Evolutionary conservation across 1,140 invertebrate genomes (phyloP).

Genomic region (Cydia splendana): DNA sequence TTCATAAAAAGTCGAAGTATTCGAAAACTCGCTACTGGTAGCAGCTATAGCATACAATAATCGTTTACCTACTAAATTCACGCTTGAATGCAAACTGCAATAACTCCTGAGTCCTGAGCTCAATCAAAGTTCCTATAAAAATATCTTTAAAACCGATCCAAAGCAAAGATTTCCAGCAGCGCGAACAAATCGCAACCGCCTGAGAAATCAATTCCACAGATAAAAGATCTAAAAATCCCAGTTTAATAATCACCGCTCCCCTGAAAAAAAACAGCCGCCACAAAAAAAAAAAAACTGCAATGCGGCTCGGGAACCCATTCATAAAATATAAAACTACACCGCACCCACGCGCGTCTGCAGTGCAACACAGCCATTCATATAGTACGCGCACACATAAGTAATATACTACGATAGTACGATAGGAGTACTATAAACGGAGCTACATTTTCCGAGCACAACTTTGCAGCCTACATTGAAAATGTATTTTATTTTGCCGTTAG

Average conservation of each 20-base stretch:
- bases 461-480: constrained; percentile 30
- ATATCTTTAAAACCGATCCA: neutral
- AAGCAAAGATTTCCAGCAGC: neutral
- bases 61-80: neutral
- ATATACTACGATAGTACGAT: constrained; percentile 71
- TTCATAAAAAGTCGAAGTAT: no score
- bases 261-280: neutral
- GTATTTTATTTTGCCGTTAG: neutral
- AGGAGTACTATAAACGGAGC: constrained; percentile 72
- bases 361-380: constrained; percentile 44
- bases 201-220: constrained; percentile 15
- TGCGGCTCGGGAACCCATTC: constrained; percentile 32
- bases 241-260: constrained; percentile 21
- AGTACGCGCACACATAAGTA: constrained; percentile 49
- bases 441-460: constrained; percentile 58
- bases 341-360: constrained; percentile 13
- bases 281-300: constrained; percentile 29
- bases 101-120: neutral
- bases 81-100: neutral
- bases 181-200: neutral
- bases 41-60: neutral
- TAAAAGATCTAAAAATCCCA: constrained; percentile 20
- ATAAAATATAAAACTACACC: constrained; percentile 34
- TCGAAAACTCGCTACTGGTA: no score
- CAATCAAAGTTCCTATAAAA: neutral